phyloP scores from a whole-genome alignment of 2,797 vertebrate species.

The Ispidina lecontei region DNA sequence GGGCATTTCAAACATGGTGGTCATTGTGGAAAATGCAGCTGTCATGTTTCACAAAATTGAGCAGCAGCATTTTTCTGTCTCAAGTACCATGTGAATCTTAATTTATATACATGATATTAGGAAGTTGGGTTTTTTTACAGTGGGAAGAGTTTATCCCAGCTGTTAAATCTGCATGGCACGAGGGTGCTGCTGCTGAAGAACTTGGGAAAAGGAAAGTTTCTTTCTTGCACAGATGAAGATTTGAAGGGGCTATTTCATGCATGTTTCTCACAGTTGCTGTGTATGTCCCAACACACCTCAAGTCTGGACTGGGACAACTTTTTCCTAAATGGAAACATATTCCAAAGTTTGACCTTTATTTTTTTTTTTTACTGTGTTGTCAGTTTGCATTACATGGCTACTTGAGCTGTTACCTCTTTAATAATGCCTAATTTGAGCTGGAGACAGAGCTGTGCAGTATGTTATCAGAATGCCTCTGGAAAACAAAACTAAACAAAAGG shows the following conservation, averaged over 20 bases:
- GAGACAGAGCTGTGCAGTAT: neutral
- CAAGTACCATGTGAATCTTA: neutral
- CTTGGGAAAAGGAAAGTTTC: neutral
- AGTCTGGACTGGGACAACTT: neutral
- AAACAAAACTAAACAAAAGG: neutral
- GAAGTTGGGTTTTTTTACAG: neutral
- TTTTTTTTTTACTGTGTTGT: neutral
- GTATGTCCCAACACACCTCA: neutral
- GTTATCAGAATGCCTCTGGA: neutral
- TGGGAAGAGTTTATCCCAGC: neutral
- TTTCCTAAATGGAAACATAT: neutral
- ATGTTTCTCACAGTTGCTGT: neutral
- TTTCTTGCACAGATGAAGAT: neutral
- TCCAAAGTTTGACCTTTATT: neutral
- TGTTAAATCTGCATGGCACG: neutral
- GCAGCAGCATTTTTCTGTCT: neutral
- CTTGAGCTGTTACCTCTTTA: neutral
- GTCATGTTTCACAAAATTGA: neutral
- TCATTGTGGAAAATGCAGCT: neutral
- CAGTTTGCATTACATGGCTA: neutral
- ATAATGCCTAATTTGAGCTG: neutral
- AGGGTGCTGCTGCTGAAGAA: neutral
- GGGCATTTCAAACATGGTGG: neutral
- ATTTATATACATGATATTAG: rapidly evolving
- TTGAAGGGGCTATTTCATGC: neutral